Evolutionary conservation across 2,888 invertebrate species (phyloP).

Genomic region (Falcaria lacertinaria): DNA sequence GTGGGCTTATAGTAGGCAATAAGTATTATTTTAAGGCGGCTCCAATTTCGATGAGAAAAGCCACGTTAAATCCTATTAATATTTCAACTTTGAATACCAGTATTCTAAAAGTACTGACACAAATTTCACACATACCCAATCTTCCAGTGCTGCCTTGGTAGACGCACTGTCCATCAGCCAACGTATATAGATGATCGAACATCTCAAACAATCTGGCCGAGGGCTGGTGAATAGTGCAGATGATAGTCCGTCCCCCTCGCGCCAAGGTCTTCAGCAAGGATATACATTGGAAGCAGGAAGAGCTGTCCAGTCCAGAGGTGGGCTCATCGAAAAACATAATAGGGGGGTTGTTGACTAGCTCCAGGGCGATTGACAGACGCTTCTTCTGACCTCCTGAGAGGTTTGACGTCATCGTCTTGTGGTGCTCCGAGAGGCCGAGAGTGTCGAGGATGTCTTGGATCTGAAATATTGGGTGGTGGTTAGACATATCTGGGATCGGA

Average conservation of each 20-base stretch:
- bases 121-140: constrained; percentile 82
- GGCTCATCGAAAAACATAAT: constrained; percentile 99
- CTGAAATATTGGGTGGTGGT: too few species aligned
- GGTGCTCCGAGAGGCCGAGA: constrained; percentile 91
- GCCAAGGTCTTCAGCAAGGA: constrained; percentile 93
- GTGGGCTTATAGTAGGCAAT: too few species aligned
- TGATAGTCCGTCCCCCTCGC: constrained; percentile 94
- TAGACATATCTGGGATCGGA: too few species aligned
- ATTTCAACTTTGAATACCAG: too few species aligned
- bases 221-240: constrained; percentile 97
- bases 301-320: constrained; percentile 96
- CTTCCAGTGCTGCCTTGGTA: constrained; percentile 94
- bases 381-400: constrained; percentile 97
- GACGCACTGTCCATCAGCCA: constrained; percentile 96
- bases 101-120: neutral
- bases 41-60: too few species aligned
- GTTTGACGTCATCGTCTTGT: constrained; percentile 93
- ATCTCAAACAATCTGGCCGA: constrained; percentile 97
- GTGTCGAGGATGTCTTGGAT: constrained; percentile 95
- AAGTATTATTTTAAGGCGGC: too few species aligned
- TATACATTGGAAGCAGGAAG: constrained; percentile 97
- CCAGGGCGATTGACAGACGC: constrained; percentile 94
- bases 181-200: constrained; percentile 96
- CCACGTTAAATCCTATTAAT: too few species aligned
- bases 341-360: constrained; percentile 97